These are phyloP conservation scores for Eupeodes corollae DNA, from an alignment of 1,140 invertebrate species.

Conservation along the genomic window DNA sequence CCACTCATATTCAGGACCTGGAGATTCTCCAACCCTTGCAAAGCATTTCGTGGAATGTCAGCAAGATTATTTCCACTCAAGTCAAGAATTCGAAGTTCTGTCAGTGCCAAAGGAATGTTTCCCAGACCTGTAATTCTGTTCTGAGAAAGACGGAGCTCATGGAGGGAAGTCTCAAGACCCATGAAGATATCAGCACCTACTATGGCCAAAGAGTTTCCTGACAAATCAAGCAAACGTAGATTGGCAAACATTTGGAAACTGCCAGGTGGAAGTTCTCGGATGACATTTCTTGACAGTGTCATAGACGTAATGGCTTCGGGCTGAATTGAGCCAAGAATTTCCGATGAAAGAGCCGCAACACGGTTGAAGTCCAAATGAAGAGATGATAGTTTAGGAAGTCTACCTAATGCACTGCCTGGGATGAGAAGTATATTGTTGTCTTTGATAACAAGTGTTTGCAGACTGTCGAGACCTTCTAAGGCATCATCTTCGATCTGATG, in stretches of 20 bases:
- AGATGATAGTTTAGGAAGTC: conserved; percentile 57
- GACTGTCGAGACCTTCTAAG: conserved; percentile 63
- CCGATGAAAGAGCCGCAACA: conserved; percentile 71
- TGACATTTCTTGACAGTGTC: conserved; percentile 69
- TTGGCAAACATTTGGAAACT: conserved; percentile 68
- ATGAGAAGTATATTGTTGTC: conserved; percentile 81
- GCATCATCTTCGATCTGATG: conserved; percentile 78
- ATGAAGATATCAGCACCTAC: conserved; percentile 61
- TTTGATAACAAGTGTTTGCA: conserved; percentile 68
- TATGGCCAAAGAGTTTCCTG: conserved; percentile 61
- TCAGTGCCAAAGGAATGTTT: conserved; percentile 51
- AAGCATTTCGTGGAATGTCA: conserved; percentile 53
- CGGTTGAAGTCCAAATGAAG: conserved; percentile 77
- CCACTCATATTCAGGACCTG: conserved; percentile 65
- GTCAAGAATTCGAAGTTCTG: conserved; percentile 57
- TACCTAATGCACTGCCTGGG: conserved; percentile 63
- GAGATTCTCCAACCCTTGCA: conserved; percentile 54
- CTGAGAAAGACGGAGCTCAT: conserved; percentile 60
- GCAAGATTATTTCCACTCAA: conserved; percentile 67
- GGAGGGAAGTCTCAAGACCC: conserved; percentile 60
- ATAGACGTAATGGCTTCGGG: conserved; percentile 37
- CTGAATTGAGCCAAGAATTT: conserved; percentile 54
- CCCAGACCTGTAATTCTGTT: conserved; percentile 60
- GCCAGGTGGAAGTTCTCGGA: conserved; percentile 67
- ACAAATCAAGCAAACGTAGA: conserved; percentile 61